Evolutionary conservation across 2,888 invertebrate species (phyloP).

Genomic region (Norana najaformis): DNA sequence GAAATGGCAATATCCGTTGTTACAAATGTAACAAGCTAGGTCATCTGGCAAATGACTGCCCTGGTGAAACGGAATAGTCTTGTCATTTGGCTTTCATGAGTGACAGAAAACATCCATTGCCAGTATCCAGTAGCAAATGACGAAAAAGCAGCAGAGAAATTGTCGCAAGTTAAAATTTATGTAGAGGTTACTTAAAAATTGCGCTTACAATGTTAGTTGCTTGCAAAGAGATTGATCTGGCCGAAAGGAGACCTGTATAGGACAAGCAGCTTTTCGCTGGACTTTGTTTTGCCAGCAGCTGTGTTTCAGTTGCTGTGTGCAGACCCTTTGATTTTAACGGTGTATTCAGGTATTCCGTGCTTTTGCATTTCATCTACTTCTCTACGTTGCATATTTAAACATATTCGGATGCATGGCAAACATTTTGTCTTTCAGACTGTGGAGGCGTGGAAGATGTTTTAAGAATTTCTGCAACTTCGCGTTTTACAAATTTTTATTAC

Average conservation of each 20-base stretch:
- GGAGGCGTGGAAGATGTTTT: not conserved
- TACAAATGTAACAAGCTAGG: conserved; percentile 83
- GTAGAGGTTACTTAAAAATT: conserved; percentile 9
- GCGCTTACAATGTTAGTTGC: not conserved
- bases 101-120: not conserved
- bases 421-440: not conserved
- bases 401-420: not conserved
- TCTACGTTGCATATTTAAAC: not conserved
- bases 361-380: conserved; percentile 17
- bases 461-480: conserved; percentile 9
- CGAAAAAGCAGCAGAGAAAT: not conserved
- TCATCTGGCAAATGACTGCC: conserved; percentile 88
- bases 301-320: not conserved
- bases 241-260: not conserved
- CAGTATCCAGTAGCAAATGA: not conserved
- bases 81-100: conserved; percentile 19
- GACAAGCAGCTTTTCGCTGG: conserved; percentile 3
- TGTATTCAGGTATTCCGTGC: conserved; percentile 14
- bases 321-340: conserved; percentile 17
- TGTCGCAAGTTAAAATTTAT: conserved; percentile 20
- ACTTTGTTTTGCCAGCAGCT: not conserved
- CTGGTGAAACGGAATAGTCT: not conserved
- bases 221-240: not conserved
- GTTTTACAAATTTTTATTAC: not conserved
- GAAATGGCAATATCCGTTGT: conserved; percentile 47